A percentile compares a stretch with the other conserved stretches of the same genome.
Conservation (phyloP, 2,888 invertebrate genomes). For the Drosophila seclusa region DNA sequence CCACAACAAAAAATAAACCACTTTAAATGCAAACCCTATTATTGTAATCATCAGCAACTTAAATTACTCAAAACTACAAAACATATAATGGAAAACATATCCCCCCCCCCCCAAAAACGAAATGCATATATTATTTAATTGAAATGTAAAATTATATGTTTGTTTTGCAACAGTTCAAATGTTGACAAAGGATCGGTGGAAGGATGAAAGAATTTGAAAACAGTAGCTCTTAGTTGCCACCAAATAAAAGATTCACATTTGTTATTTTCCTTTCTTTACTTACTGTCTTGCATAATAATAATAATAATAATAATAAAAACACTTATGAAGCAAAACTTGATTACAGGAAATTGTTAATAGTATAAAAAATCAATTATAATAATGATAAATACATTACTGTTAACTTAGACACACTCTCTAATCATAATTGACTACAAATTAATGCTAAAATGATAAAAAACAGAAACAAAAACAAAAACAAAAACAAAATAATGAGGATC, state of each 20-base stretch:
- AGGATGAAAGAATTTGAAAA: conserved; percentile 3
- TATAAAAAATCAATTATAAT: conserved; percentile 46
- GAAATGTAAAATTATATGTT: conserved; percentile 38
- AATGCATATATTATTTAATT: conserved; percentile 39
- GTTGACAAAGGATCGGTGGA: conserved; percentile 11
- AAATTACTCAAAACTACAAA: conserved; percentile 44
- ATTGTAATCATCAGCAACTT: conserved; percentile 57
- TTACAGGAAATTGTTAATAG: conserved; percentile 81
- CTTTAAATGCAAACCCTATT: conserved; percentile 40
- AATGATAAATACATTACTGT: conserved; percentile 52
- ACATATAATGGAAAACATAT: conserved; percentile 73
- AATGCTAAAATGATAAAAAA: conserved; percentile 32
- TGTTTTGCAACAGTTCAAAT: conserved; percentile 37
- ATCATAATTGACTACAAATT: conserved; percentile 34
- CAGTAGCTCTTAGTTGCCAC: conserved; percentile 3
- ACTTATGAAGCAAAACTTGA: conserved; percentile 82
- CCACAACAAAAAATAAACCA: conserved; percentile 48
- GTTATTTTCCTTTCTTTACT: conserved; percentile 17
- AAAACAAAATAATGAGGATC: conserved; percentile 56
- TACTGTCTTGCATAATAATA: conserved; percentile 30
- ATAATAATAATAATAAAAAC: conserved; percentile 34
- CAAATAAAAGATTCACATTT: background rate
- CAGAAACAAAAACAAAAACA: background rate
- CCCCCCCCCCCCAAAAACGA: no score
- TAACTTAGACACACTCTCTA: conserved; percentile 57